Evolutionary conservation across 30 jellyfish, hydroid and myxozoan species (phyloP).

Genomic region (Turritopsis rubra): DNA sequence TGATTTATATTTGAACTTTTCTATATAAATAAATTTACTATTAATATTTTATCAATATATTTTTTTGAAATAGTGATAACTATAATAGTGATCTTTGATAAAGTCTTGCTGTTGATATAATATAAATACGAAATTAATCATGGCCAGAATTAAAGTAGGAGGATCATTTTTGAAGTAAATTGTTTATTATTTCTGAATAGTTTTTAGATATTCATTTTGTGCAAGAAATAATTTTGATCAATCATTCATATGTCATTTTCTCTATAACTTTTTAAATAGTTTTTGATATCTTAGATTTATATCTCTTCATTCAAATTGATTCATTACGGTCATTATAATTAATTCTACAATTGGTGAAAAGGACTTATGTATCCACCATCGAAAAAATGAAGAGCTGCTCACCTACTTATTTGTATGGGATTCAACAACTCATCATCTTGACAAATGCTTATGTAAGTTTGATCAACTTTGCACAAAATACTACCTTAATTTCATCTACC

Average conservation of each 20-base stretch:
- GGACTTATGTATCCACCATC: not conserved
- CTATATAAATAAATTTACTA: not conserved
- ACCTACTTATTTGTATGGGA: not conserved
- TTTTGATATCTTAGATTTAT: too few species aligned
- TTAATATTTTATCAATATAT: not conserved
- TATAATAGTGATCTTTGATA: too few species aligned
- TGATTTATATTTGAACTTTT: not conserved
- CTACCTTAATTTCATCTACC: not conserved
- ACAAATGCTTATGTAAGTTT: not conserved
- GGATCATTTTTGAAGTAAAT: not conserved
- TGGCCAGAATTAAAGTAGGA: not conserved
- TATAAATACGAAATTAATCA: not conserved
- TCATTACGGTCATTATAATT: not conserved
- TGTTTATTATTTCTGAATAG: not conserved
- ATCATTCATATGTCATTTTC: not conserved
- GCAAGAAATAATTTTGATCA: not conserved
- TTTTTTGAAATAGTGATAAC: not conserved
- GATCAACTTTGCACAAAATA: not conserved
- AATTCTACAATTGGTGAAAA: not conserved
- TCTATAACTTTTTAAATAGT: not conserved
- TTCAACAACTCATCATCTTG: not conserved
- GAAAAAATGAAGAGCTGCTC: not conserved
- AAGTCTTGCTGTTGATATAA: not conserved
- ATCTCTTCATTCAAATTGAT: not conserved
- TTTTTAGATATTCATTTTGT: too few species aligned